Base-by-base conservation (phyloP, 2,113 vertebrate genomes). In the Saccopteryx leptura region DNA sequence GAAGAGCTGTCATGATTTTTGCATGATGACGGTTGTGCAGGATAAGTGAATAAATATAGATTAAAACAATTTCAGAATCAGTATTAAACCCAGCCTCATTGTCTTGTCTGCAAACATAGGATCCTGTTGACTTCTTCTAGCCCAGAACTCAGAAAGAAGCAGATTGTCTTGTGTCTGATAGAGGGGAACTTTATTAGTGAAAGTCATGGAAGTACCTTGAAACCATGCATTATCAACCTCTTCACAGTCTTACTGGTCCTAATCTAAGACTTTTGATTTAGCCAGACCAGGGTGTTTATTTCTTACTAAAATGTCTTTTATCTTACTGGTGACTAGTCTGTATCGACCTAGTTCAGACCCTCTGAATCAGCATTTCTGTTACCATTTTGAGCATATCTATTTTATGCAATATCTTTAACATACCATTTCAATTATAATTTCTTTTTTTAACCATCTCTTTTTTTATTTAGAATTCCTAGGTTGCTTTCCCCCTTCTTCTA, bases 391-490 rank as follows among this genome's bases (percentile, higher is more conserved):
- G 14, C 84, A 61, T 75, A 72, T 78, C 14, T 71, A 3, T 72
- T 80, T 71, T n/a, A 33, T 50, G 23, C 7, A 26, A 4, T 74
- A n/a, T 76, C 17, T 80, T 85, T 87, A 61, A 60, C 21, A 66
- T 48, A 26, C 66, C 33, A 80, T 80, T 96, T 90, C n/a, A 80
- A 63, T 87, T 87, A 2, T 80, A 56, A 75, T 94, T 66, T 21
- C 17, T 18, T 86, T 95, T 86, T 80, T 88, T 88, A 26, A n/a
- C 7, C 8, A 4, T 50, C 26, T 91, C 2, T 61, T 94, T 33
- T 39, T 4, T 88, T 31, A 71, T 85, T 83, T 84, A 21, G 46
- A 79, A 69, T 58, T 50, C 17, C 14, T 72, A 68, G 75, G 4
- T 50, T 88, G 61, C 48, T 81, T 68, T 58, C 13, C 5, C 14